Conservation (phyloP, 1,140 invertebrate species). For the Lasioglossum baleicum region DNA sequence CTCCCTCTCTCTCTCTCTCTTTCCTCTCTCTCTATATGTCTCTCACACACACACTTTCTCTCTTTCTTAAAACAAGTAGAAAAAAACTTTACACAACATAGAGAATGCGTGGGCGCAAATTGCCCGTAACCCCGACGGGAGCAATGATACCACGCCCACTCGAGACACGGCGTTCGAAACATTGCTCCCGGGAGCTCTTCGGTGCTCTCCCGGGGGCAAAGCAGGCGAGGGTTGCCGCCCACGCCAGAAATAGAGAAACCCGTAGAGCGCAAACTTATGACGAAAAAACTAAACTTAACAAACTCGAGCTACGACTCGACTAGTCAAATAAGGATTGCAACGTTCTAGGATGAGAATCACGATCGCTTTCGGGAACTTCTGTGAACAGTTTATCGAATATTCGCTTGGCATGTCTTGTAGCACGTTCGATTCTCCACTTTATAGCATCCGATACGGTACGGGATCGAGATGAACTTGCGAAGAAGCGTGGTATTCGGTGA, state of each 20-base stretch:
- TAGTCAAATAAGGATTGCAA: neutral
- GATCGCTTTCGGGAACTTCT: neutral
- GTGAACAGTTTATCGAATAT: slow-evolving; percentile 6
- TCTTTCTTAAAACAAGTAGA: neutral
- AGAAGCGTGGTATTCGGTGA: neutral
- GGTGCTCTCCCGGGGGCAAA: too few species aligned
- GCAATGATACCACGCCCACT: too few species aligned
- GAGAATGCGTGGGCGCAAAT: too few species aligned
- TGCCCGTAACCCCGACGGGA: too few species aligned
- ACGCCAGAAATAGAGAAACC: too few species aligned
- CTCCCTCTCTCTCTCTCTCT: neutral
- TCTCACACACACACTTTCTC: neutral
- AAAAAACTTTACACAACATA: neutral
- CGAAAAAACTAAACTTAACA: too few species aligned
- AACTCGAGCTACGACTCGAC: too few species aligned
- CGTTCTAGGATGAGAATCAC: neutral
- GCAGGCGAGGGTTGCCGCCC: too few species aligned
- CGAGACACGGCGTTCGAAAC: too few species aligned
- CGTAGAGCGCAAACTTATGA: too few species aligned
- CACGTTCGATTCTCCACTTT: neutral
- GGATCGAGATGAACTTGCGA: neutral
- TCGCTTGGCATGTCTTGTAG: neutral
- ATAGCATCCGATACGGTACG: neutral
- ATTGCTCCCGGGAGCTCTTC: too few species aligned
- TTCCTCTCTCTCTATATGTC: neutral